Base-by-base conservation (phyloP, 2,888 invertebrate genomes). In the Limnephilus rhombicus region DNA sequence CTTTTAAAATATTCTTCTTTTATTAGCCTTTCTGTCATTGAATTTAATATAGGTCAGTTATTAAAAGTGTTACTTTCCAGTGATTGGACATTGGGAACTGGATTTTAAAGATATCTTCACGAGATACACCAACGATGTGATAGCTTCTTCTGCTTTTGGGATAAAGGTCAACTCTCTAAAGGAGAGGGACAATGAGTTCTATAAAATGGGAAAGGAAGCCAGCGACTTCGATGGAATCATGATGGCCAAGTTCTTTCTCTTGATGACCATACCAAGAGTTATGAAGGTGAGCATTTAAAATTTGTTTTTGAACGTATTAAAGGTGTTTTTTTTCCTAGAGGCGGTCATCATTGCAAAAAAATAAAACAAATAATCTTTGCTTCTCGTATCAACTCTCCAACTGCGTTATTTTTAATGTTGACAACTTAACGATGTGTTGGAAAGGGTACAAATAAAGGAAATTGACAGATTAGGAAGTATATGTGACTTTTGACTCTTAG, bases 161-260 rank as follows among this genome's bases (percentile, higher is more conserved):
- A n/a, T 91, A 7, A 89, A 92, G 24, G 89, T 92, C 3, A 86
- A 92, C 83, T 92, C 92, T 31, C 53, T 92, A 11, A 89, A 91
- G n/a, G 89, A 91, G 34, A 24, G 29, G 15, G 80, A 89, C 45
- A 93, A 93, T 15, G 90, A 88, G 12, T 92, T 92, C 53, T 90
- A 95, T 93, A 18, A 92, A 2, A 94, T 94, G 93, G 96, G 95
- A 4, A 94, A 91, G 15, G 89, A 86, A 29, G 89, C 82, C 3
- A 87, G 91, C 24, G 87, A 92, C 68, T 89, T 92, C 83, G 91
- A 87, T 24, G 92, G 53, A 83, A 37, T 34, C 80, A 90, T 68
- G 68, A 85, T 91, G n/a, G 9, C 92, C 3, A 92, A 90, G 81
- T 90, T 86, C n/a, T 86, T 86, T 11, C 24, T 86, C 86, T 41